phyloP scores from a whole-genome alignment of 2,797 vertebrate genomes.

The Poecile montanus region DNA sequence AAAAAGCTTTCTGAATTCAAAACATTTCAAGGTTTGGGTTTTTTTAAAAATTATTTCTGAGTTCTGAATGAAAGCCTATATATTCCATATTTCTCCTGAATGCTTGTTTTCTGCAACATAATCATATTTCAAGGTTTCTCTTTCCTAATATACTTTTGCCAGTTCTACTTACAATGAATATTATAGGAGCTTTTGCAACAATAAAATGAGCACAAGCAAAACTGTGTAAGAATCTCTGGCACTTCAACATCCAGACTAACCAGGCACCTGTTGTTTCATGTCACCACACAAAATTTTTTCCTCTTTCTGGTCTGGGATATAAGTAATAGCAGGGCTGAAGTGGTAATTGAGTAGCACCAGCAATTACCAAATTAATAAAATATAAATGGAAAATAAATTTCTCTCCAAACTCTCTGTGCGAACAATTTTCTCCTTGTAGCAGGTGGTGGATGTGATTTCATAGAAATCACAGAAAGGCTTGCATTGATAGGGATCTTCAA shows the following conservation, averaged over 20 bases:
- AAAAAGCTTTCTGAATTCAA: neutral
- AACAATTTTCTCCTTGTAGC: neutral
- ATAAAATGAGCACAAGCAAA: neutral
- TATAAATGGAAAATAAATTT: neutral
- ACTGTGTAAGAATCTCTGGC: neutral
- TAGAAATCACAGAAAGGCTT: neutral
- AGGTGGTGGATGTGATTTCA: neutral
- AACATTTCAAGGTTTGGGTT: neutral
- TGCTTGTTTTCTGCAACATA: neutral
- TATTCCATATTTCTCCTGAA: neutral
- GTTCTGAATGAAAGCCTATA: neutral
- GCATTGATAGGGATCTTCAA: neutral
- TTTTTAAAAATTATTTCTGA: neutral
- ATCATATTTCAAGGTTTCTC: neutral
- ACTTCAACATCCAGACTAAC: neutral
- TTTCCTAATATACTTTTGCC: neutral
- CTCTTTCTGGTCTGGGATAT: neutral
- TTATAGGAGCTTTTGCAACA: neutral
- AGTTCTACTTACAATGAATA: neutral
- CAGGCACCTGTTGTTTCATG: no score
- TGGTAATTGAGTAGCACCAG: neutral
- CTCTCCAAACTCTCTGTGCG: neutral
- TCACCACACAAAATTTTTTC: neutral
- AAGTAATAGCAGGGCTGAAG: neutral
- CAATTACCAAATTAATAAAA: neutral